Evolutionary conservation across 2,888 invertebrate species (phyloP).

Genomic region (Drosophila longiperda): DNA sequence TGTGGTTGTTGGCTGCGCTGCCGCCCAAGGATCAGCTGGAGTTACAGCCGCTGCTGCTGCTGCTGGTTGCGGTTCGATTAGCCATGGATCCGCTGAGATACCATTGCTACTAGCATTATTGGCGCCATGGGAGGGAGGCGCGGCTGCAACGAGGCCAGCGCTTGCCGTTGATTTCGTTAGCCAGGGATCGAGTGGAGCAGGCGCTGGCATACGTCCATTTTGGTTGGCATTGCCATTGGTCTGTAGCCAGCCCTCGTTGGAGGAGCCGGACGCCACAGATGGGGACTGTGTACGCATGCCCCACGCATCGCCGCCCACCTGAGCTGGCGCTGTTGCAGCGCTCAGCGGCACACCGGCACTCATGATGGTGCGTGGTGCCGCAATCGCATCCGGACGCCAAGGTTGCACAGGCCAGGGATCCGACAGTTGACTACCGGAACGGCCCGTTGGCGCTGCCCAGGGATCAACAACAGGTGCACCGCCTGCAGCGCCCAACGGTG

Average conservation of each 20-base stretch:
- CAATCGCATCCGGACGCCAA: conserved; percentile 76
- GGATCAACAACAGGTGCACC: conserved; percentile 87
- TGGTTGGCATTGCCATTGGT: conserved; percentile 77
- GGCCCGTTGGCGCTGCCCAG: conserved; percentile 88
- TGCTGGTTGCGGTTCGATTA: conserved; percentile 62
- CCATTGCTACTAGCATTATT: conserved; percentile 42
- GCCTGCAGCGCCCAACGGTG: conserved; percentile 83
- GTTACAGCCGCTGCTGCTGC: conserved; percentile 50
- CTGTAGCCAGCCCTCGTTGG: conserved; percentile 85
- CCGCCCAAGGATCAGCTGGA: conserved; percentile 72
- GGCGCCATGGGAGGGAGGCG: conserved; percentile 58
- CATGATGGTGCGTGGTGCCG: conserved; percentile 73
- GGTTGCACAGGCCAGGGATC: conserved; percentile 85
- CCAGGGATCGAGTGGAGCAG: conserved; percentile 80
- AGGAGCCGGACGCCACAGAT: conserved; percentile 84
- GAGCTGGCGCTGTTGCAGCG: conserved; percentile 32
- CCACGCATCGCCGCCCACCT: conserved; percentile 76
- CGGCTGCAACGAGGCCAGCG: conserved; percentile 54
- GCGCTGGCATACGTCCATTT: conserved; percentile 59
- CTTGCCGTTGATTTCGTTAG: conserved; percentile 71
- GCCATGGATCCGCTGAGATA: conserved; percentile 81
- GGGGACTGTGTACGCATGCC: conserved; percentile 84
- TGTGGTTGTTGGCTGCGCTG: conserved; percentile 70
- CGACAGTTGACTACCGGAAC: conserved; percentile 85
- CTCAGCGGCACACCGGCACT: conserved; percentile 73